phyloP scores from a whole-genome alignment of 2,888 invertebrate species.

The Rhingia campestris region DNA sequence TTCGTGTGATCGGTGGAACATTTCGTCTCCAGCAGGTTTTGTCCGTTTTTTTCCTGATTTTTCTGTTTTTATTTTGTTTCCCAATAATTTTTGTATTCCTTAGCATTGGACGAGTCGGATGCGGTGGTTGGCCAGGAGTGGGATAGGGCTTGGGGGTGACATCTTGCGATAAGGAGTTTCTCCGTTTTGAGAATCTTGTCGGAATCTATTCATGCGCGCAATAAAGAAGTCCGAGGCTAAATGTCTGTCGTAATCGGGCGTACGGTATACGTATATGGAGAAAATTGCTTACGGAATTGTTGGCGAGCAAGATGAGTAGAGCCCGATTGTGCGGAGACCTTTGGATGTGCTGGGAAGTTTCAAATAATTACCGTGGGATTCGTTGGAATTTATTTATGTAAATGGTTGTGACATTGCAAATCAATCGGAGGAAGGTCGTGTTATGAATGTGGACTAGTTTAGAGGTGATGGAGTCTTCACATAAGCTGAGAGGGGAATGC shows the following conservation, averaged over 20 bases:
- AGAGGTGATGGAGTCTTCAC: too few species aligned
- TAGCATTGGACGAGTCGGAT: slow-evolving; percentile 24
- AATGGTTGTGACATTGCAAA: slow-evolving; percentile 10
- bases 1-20: slow-evolving; percentile 69
- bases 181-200: slow-evolving; percentile 70
- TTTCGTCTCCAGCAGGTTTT: slow-evolving; percentile 71
- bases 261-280: slow-evolving; percentile 33
- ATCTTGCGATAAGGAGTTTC: slow-evolving; percentile 71
- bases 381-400: slow-evolving; percentile 26
- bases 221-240: slow-evolving; percentile 64
- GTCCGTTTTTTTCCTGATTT: slow-evolving; percentile 14
- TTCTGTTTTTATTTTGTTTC: slow-evolving; percentile 39
- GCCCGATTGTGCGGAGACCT: slow-evolving; percentile 34
- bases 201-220: slow-evolving; percentile 66
- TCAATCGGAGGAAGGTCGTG: slow-evolving; percentile 40
- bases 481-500: too few species aligned
- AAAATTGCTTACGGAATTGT: slow-evolving; percentile 64
- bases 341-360: slow-evolving; percentile 20
- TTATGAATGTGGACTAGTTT: not conserved
- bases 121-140: slow-evolving; percentile 4
- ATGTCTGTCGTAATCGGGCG: slow-evolving; percentile 69
- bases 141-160: slow-evolving; percentile 63
- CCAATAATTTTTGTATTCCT: slow-evolving; percentile 63
- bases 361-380: slow-evolving; percentile 65
- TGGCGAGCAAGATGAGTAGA: slow-evolving; percentile 52